Conservation (phyloP, 2,113 vertebrate species). For the Emberiza fucata region DNA sequence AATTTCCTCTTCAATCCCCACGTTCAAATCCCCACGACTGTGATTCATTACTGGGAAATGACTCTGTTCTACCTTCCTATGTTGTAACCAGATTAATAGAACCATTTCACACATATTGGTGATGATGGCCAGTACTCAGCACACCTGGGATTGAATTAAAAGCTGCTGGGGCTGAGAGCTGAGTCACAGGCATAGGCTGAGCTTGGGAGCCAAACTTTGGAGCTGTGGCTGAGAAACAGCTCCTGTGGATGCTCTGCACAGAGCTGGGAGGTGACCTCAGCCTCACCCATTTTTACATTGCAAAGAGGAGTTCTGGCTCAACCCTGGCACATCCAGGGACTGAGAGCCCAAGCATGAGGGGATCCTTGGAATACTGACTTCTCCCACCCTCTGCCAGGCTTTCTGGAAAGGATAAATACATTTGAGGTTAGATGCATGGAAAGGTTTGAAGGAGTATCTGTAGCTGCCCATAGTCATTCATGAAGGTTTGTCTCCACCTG, state of each 20-base stretch:
- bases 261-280: not conserved
- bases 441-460: not conserved
- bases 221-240: not conserved
- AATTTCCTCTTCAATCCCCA: not conserved
- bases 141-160: conserved; percentile 39
- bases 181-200: not conserved
- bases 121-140: not conserved
- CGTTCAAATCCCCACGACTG: not conserved
- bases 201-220: not conserved
- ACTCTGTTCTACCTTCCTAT: not conserved
- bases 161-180: not conserved
- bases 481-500: not conserved
- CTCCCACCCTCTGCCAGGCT: not conserved
- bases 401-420: not conserved
- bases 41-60: conserved; percentile 28
- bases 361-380: not conserved
- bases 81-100: conserved; percentile 15
- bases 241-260: not conserved
- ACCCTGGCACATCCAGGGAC: not conserved
- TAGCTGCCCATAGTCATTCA: not conserved
- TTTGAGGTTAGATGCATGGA: not conserved
- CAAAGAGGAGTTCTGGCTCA: not conserved
- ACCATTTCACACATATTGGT: not conserved
- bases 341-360: not conserved
- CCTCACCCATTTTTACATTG: not conserved